Base-by-base conservation (phyloP, 2,797 vertebrate species). In the Sebastes elongatus region DNA sequence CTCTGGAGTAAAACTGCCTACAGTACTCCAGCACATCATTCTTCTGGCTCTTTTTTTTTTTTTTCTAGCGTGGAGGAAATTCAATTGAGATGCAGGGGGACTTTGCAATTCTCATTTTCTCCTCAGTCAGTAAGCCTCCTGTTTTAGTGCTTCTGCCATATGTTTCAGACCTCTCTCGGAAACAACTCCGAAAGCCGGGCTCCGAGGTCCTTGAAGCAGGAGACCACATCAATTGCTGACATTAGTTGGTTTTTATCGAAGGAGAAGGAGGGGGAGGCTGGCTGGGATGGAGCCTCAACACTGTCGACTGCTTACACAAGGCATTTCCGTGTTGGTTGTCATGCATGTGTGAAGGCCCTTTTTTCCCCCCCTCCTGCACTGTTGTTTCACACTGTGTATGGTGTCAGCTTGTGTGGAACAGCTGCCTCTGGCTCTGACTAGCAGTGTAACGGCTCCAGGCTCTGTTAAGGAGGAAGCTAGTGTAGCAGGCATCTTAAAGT, bases 271-370 rank as follows among this genome's bases (percentile, higher is more conserved):
- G 76, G 77, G 65, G 76, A 72, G 84, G 67, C 30, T 66, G 72
- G 62, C 42, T 18, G 81, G 80, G 81, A 89, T 74, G 74, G 77
- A 91, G 86, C 80, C 63, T 85, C 74, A 65, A 62, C 72, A 77
- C 86, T 25, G 80, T 71, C 69, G 63, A 82, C 64, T 91, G 90
- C 91, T 93, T 90, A 88, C 90, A 87, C 88, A 79, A 89, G 89
- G 86, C 93, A 89, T 93, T 93, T 92, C 88, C 86, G 56, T 85
- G 88, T 81, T 82, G 88, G 80, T 85, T 91, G 87, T 92, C 86
- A 82, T 89, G 86, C 85, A 76, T 88, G 81, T 89, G 86, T 81
- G 87, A 86, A 83, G 79, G 78, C 38, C 4, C 61, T 63, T 53
- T 76, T 73, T 66, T 28, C 16, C 33, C 52, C 38, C 42, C 42